A percentile compares a stretch with the other conserved stretches of the same genome.
These are phyloP conservation scores for Cotesia typhae DNA, from an alignment of 1,140 invertebrate genomes.

Conservation along the genomic window DNA sequence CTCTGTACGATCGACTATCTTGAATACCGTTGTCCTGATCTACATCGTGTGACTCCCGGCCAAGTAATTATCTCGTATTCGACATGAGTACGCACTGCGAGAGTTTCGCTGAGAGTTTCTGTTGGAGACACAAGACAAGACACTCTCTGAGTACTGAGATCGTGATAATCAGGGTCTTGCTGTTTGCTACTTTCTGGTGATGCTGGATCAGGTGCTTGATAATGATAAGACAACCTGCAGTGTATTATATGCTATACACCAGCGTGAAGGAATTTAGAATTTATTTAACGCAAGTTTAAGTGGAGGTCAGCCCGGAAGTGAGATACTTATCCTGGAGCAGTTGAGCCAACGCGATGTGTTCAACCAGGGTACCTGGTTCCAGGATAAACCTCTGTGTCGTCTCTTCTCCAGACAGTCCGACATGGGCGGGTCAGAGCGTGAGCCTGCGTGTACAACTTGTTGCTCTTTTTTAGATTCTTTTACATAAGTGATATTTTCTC, in stretches of 20 bases:
- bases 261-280: conserved; percentile 21
- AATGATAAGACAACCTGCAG: neutral
- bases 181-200: too few species aligned
- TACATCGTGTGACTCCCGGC: conserved; percentile 27
- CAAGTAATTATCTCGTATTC: conserved; percentile 29
- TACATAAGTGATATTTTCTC: too few species aligned
- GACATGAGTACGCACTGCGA: neutral
- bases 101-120: conserved; percentile 3
- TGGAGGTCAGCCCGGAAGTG: conserved; percentile 15
- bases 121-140: conserved; percentile 13
- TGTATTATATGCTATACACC: neutral
- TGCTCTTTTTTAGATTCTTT: too few species aligned
- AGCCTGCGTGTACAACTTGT: too few species aligned
- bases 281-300: neutral
- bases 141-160: too few species aligned
- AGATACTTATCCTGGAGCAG: conserved; percentile 5
- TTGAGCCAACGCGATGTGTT: too few species aligned
- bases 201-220: conserved; percentile 4
- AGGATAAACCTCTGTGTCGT: conserved; percentile 3
- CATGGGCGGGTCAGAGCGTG: conserved; percentile 23
- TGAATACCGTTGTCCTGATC: conserved; percentile 26
- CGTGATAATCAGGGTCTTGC: neutral
- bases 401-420: conserved; percentile 5
- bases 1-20: conserved; percentile 24
- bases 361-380: neutral